Percentiles rank a stretch among this genome's conserved stretches.
Conservation (phyloP, 1,140 invertebrate species). For the Pristionchus pacificus region DNA sequence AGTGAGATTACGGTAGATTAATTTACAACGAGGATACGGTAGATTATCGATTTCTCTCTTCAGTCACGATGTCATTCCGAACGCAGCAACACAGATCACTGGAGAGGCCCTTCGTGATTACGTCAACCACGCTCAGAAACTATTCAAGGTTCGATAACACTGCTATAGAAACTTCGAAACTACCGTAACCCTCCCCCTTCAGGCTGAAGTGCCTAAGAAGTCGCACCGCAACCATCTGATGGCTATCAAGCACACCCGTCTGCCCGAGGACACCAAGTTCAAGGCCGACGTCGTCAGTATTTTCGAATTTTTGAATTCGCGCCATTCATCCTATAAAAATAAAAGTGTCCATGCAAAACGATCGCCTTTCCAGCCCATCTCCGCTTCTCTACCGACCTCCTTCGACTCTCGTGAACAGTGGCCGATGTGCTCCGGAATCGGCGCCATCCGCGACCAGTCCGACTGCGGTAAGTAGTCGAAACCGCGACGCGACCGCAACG, state of each 20-base stretch:
- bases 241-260: constrained; percentile 9
- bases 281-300: not conserved
- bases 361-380: too few species aligned
- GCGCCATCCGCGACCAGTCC: constrained; percentile 62
- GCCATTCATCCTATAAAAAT: constrained; percentile 6
- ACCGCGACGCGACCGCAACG: not conserved
- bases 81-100: constrained; percentile 7
- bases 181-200: constrained; percentile 49
- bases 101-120: constrained; percentile 19
- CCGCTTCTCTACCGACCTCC: constrained; percentile 64
- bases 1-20: constrained; percentile 2
- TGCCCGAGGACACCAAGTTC: constrained; percentile 1
- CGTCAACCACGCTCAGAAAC: constrained; percentile 11
- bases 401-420: constrained; percentile 77
- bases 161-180: constrained; percentile 42
- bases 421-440: constrained; percentile 72
- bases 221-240: constrained; percentile 10
- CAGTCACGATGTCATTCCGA: constrained; percentile 5
- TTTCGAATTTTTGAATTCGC: constrained; percentile 8
- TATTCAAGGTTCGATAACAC: constrained; percentile 33
- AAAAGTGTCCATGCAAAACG: too few species aligned
- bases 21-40: too few species aligned
- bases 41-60: too few species aligned
- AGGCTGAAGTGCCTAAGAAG: constrained; percentile 40
- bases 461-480: constrained; percentile 54